Evolutionary conservation across 2,797 vertebrate genomes (phyloP).

Genomic region (Sus cebifrons): DNA sequence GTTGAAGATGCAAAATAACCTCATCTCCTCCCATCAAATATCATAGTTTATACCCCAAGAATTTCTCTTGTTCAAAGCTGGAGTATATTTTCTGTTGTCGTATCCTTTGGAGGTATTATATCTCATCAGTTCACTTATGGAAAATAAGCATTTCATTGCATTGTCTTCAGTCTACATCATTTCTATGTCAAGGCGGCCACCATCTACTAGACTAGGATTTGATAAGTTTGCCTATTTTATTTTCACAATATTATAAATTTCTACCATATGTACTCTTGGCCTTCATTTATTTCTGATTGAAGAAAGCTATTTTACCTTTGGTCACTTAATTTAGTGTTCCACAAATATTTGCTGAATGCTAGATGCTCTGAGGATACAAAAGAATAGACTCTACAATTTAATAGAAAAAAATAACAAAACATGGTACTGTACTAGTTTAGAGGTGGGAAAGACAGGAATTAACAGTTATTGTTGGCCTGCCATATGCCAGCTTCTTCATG

Average conservation of each 20-base stretch:
- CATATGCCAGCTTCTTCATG: background rate
- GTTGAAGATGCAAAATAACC: background rate
- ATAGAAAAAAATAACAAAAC: conserved; percentile 15
- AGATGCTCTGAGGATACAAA: conserved; percentile 3
- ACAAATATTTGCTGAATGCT: conserved; percentile 9
- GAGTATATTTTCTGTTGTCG: background rate
- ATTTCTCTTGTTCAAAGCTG: conserved; percentile 5
- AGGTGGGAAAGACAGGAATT: background rate
- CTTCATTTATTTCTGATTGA: conserved; percentile 51
- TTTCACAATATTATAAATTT: conserved; percentile 52
- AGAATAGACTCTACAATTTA: background rate
- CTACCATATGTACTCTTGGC: background rate
- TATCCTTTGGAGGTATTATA: background rate
- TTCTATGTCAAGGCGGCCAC: background rate
- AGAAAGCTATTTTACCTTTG: background rate
- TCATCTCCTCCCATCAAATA: background rate
- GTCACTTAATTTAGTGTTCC: background rate
- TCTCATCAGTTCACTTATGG: background rate
- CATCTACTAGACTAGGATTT: background rate
- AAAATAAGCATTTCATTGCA: background rate
- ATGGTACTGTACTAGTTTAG: background rate
- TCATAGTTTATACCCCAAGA: conserved; percentile 12
- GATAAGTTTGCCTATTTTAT: background rate
- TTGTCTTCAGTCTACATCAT: background rate
- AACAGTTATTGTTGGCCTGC: background rate